These are phyloP conservation scores for Paraplagusia blochii DNA, from an alignment of 2,113 vertebrate genomes.

Conservation along the genomic window DNA sequence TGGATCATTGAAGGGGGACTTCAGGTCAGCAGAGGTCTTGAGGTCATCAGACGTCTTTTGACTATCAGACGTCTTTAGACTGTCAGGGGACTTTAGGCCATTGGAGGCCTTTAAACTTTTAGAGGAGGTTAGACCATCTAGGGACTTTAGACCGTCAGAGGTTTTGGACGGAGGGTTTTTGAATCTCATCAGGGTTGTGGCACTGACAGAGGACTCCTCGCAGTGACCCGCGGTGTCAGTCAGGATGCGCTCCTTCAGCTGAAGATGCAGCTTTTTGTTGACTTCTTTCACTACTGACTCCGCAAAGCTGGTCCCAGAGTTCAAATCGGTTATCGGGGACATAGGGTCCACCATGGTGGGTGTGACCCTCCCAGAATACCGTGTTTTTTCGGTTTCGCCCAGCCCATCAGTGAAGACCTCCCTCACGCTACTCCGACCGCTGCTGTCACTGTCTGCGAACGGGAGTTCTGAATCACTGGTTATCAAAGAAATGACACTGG, in stretches of 20 bases:
- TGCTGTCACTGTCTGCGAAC: slow-evolving; percentile 71
- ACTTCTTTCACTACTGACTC: slow-evolving; percentile 64
- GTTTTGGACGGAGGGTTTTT: slow-evolving; percentile 31
- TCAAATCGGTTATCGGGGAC: background rate
- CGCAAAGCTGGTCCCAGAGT: slow-evolving; percentile 23
- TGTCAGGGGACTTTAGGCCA: no score
- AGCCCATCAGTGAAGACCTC: slow-evolving; percentile 43
- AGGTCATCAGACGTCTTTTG: no score
- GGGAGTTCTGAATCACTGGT: slow-evolving; percentile 46
- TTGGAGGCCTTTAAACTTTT: no score
- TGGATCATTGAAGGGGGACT: no score
- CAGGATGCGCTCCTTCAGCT: slow-evolving; percentile 52
- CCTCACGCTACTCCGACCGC: slow-evolving; percentile 64
- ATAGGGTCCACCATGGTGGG: slow-evolving; percentile 12
- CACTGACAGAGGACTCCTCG: background rate
- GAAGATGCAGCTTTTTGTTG: slow-evolving; percentile 62
- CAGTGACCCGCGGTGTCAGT: slow-evolving; percentile 1
- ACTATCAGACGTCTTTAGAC: no score
- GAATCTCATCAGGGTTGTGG: slow-evolving; percentile 18
- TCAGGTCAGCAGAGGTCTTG: no score
- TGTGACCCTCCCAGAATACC: slow-evolving; percentile 35
- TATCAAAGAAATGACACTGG: slow-evolving; percentile 32
- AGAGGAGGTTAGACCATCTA: no score
- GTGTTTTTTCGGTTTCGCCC: slow-evolving; percentile 14
- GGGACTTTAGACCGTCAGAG: slow-evolving; percentile 26